Evolutionary conservation across 2,888 invertebrate species (phyloP), one percentile per base, ranked within the genome.

Genomic region (Lysandra coridon): DNA sequence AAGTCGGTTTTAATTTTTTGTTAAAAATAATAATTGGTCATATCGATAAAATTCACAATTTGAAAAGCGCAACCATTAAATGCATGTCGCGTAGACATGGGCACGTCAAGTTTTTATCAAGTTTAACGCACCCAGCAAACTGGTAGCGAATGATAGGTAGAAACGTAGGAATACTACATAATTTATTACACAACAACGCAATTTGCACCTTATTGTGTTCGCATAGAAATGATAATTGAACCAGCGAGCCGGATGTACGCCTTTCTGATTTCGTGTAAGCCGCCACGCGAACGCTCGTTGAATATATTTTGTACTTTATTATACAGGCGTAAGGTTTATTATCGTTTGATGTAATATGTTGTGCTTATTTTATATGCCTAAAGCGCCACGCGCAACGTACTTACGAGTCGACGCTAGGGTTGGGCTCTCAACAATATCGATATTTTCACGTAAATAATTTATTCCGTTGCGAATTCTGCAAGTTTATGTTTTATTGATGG

Each of bases 111-210:
- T 80, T 82, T 82, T 81, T 81, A 81, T 80, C 81, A 85, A 84
- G 86, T 86, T 87, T 87, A 86, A 87, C 86, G 86, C 85, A 86
- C 85, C 84, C 85, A 83, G 85, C 83, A 85, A 87, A 87, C 86
- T 83, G 85, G 88, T 87, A 87, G 85, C 85, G 83, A 85, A 85
- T 84, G 86, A 85, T 83, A 85, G 85, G 83, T 83, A 83, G 84
- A 83, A 84, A 84, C 84, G 84, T 84, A 83, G 83, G 85, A 87
- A 86, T 85, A 85, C 83, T 84, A 83, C 83, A 85, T 85, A 85
- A 86, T 86, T 87, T 86, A 85, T 81, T 81, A 82, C 82, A 80
- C 82, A 81, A 80, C 33, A 81, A 7, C 6, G 73, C 5, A 82
- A 82, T 80, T 5, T n/a, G 40, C 49, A 77, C 81, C 79, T 78